Evolutionary conservation across 2,113 vertebrate species (phyloP).

Genomic region (Silurus asotus): DNA sequence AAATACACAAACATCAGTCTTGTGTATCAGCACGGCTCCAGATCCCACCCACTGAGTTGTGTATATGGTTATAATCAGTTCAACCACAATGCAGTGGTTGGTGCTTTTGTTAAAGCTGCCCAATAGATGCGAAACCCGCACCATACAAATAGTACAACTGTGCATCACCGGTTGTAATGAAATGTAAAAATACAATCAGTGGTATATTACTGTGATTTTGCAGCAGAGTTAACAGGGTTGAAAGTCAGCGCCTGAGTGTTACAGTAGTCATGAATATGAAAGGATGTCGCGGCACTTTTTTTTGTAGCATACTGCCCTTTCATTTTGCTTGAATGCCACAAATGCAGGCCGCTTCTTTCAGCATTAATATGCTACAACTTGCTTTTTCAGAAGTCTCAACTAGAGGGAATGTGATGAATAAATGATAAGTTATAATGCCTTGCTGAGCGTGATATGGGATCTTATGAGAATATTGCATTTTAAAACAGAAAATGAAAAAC

Average conservation of each 20-base stretch:
- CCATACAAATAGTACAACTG: background rate
- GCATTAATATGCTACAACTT: slow-evolving; percentile 21
- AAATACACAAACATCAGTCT: slow-evolving; percentile 50
- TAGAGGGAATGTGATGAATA: slow-evolving; percentile 47
- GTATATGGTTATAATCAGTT: slow-evolving; percentile 27
- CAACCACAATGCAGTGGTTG: slow-evolving; percentile 4
- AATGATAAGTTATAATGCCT: slow-evolving; percentile 44
- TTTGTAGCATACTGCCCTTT: slow-evolving; percentile 20
- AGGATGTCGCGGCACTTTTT: background rate
- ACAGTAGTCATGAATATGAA: background rate
- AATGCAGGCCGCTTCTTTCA: slow-evolving; percentile 22
- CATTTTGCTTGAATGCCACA: slow-evolving; percentile 5
- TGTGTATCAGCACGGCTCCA: slow-evolving; percentile 32
- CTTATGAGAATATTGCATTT: slow-evolving; percentile 42
- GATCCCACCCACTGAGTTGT: slow-evolving; percentile 9
- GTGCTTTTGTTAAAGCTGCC: slow-evolving; percentile 13
- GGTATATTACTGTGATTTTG: background rate
- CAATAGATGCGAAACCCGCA: background rate
- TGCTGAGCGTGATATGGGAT: slow-evolving; percentile 18
- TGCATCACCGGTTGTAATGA: background rate
- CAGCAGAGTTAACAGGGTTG: background rate
- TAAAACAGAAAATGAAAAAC: slow-evolving; percentile 50
- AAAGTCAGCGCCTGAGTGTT: background rate
- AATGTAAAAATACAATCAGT: slow-evolving; percentile 1
- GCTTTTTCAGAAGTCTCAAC: slow-evolving; percentile 26